Evolutionary conservation across 2,797 vertebrate species (phyloP).

Genomic region (Mallotus villosus): DNA sequence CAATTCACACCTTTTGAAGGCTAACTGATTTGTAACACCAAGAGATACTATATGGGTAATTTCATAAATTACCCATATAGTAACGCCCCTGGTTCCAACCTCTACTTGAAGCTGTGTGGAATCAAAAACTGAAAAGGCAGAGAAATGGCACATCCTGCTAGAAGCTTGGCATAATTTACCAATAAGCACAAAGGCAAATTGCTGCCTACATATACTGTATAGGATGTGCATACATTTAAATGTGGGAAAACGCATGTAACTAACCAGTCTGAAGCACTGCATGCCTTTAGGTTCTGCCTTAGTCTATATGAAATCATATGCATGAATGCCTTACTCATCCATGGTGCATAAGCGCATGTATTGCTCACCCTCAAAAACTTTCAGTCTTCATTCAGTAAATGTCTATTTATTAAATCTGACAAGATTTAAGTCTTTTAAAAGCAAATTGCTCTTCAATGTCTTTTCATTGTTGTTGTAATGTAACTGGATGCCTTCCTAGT

Average conservation of each 20-base stretch:
- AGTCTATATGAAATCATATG: conserved; percentile 2
- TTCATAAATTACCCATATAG: no score
- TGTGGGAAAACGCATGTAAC: not conserved
- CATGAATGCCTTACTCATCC: not conserved
- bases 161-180: no score
- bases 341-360: not conserved
- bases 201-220: not conserved
- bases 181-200: no score
- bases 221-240: no score
- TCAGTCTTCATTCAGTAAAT: not conserved
- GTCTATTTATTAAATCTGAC: no score
- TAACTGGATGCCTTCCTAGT: not conserved
- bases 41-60: conserved; percentile 10
- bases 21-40: conserved; percentile 51
- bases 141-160: not conserved
- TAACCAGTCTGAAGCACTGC: not conserved
- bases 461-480: not conserved
- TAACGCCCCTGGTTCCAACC: no score
- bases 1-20: conserved; percentile 32
- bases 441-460: not conserved
- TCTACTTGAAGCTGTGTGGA: not conserved
- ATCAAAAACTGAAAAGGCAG: not conserved
- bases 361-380: not conserved
- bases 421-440: not conserved
- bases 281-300: not conserved